phyloP scores from a whole-genome alignment of 30 jellyfish, hydroid and myxozoan species.

The Aurelia sp. region DNA sequence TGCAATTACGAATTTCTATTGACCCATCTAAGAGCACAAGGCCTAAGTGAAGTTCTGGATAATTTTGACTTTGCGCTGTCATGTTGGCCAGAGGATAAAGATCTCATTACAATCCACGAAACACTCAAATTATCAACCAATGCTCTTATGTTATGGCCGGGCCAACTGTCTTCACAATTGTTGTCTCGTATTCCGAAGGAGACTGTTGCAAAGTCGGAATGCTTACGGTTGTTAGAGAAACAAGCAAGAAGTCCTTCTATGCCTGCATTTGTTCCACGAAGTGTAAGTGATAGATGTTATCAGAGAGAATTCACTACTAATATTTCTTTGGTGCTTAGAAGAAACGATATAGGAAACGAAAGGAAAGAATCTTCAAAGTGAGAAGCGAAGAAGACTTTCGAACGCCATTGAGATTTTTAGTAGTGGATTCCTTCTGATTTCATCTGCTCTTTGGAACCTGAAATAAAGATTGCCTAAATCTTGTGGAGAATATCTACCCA shows the following conservation, averaged over 20 bases:
- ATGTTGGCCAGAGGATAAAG: conserved; percentile 61
- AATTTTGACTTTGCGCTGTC: conserved; percentile 52
- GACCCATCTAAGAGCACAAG: conserved; percentile 63
- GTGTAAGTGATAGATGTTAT: conserved; percentile 9
- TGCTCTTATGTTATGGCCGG: conserved; percentile 74
- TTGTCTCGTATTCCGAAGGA: conserved; percentile 55
- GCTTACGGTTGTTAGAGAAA: conserved; percentile 22
- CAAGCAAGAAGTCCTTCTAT: conserved; percentile 64
- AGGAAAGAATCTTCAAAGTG: not conserved
- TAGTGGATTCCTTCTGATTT: too few species aligned
- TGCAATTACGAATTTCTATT: conserved; percentile 78
- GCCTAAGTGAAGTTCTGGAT: conserved; percentile 54
- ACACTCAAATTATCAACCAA: conserved; percentile 65
- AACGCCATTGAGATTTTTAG: too few species aligned
- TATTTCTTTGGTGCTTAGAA: not conserved
- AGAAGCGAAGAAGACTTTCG: too few species aligned
- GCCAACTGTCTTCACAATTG: conserved; percentile 77
- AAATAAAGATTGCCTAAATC: too few species aligned
- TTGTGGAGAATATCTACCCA: not conserved
- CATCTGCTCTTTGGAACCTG: too few species aligned
- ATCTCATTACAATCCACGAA: conserved; percentile 40
- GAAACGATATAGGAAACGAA: not conserved
- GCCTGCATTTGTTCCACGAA: conserved; percentile 59
- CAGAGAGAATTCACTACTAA: not conserved
- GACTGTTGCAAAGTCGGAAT: conserved; percentile 23